Evolutionary conservation across 1,140 invertebrate species (phyloP), one percentile per base, ranked within the genome.

Genomic region (Scaptomyza montana): DNA sequence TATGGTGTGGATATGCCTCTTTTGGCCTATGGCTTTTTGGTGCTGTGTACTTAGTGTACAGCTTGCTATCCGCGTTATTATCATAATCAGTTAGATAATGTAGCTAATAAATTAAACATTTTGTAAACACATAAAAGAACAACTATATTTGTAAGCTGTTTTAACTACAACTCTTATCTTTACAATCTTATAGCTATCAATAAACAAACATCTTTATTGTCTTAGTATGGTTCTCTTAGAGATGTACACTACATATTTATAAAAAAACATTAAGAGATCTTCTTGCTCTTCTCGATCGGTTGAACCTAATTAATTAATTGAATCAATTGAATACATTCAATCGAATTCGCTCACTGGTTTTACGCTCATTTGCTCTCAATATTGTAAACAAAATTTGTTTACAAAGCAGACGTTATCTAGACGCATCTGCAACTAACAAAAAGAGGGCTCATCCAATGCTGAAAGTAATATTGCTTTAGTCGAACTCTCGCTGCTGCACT

Each of bases 51-150:
- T 0, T 80, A 1, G 8, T 65, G 25, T 91, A 86, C 51, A 68
- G 69, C 28, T 50, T 82, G 49, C 13, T 92, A 12, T 39, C 77
- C 62, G 90, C 90, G 1, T 21, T 91, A 21, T 50, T 79, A 41
- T 85, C 66, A 5, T 91, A 71, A 77, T 10, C n/a, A 43, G 19
- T 21, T 19, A 33, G 7, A 9, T 30, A 6, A 30, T 45, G 3
- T 36, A 8, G 9, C n/a, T 47, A 41, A 39, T 13, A 16, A 39
- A 63, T 21, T 33, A 41, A 43, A 28, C 49, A 55, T 36, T 25
- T 16, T 53, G 45, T 46, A 33, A 43, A 50, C 41, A 12, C 25
- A 59, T 36, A 61, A 57, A 50, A 39, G n/a, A 21, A 33, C 36
- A 53, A 33, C 54, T 57, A 12, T 21, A 19, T 10, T 51, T 55